A percentile compares a stretch with the other conserved stretches of the same genome.
Evolutionary conservation across 23 tunicate species (phyloP).

Genomic region (Oikopleura dioica): DNA sequence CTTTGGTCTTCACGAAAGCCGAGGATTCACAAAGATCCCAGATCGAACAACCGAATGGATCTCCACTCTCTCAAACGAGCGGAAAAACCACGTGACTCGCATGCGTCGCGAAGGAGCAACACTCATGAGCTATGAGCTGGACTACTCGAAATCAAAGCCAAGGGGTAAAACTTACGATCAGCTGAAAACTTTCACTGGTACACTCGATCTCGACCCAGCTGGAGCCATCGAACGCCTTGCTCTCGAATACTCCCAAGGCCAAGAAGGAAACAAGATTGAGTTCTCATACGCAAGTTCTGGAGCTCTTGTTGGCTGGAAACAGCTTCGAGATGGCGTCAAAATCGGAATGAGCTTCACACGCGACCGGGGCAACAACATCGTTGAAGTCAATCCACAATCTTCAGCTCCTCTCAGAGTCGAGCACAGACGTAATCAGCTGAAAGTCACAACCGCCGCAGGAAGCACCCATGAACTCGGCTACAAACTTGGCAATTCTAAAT

Average conservation of each 20-base stretch:
- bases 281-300: background rate
- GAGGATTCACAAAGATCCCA: background rate
- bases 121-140: constrained; percentile 2
- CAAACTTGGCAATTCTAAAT: background rate
- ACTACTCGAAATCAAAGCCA: background rate
- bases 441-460: background rate
- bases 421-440: background rate
- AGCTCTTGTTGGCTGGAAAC: background rate
- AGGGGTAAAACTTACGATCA: background rate
- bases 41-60: constrained; percentile 11
- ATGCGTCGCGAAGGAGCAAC: constrained; percentile 14
- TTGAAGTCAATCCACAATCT: background rate
- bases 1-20: background rate
- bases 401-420: background rate
- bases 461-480: background rate
- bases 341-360: background rate
- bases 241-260: background rate
- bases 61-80: background rate
- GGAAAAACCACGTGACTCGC: background rate
- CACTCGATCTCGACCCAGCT: background rate
- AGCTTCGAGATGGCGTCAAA: background rate
- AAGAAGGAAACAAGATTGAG: background rate
- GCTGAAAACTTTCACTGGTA: background rate
- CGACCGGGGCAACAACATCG: background rate
- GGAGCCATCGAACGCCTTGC: background rate